Evolutionary conservation across 2,888 invertebrate genomes (phyloP).

Genomic region (Aelia acuminata): DNA sequence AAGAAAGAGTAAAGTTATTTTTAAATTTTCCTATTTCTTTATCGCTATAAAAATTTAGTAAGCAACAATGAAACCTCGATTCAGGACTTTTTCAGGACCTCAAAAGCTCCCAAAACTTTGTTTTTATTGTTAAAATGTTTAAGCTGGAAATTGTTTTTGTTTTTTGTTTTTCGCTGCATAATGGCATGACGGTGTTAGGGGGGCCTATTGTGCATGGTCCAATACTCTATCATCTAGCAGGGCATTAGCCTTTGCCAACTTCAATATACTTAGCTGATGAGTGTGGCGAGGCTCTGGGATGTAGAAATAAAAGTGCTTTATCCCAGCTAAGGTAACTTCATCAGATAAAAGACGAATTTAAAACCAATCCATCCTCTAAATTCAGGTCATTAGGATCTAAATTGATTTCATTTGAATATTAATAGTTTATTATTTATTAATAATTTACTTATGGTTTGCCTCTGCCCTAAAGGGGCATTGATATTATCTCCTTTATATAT

Average conservation of each 20-base stretch:
- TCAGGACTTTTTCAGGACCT: neutral
- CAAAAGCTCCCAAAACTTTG: neutral
- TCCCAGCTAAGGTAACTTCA: too few relatives aligned
- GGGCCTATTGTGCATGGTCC: neutral
- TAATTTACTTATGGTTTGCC: too few relatives aligned
- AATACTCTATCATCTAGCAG: neutral
- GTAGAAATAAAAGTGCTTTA: too few relatives aligned
- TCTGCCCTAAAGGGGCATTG: too few relatives aligned
- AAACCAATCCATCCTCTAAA: too few relatives aligned
- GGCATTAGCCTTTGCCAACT: neutral
- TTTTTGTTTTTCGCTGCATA: neutral
- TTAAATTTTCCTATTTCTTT: neutral
- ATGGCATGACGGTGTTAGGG: neutral
- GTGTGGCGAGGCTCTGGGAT: too few relatives aligned
- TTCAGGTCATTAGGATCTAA: too few relatives aligned
- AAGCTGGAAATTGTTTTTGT: neutral
- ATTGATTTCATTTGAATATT: too few relatives aligned
- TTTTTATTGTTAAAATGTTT: neutral
- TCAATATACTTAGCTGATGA: neutral
- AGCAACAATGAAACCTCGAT: neutral
- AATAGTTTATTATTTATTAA: too few relatives aligned
- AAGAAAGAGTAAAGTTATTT: neutral
- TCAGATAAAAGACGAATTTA: neutral
- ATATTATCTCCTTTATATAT: too few relatives aligned
- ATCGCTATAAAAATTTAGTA: neutral